Base-by-base conservation (phyloP, 2,113 vertebrate species). In the Toxotes chatareus region DNA sequence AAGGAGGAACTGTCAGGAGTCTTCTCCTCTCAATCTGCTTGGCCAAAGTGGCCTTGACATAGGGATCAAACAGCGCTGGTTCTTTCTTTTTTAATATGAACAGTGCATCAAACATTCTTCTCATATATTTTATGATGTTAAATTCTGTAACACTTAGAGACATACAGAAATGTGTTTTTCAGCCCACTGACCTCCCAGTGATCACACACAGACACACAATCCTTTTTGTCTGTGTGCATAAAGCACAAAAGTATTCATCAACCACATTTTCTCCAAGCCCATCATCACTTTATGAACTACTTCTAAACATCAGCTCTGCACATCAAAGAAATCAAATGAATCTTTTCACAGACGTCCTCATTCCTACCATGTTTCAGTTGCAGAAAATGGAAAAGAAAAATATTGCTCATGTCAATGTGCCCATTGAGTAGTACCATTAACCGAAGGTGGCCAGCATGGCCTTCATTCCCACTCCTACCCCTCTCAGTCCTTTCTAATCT, bases 231-330 rank as follows among this genome's bases (percentile, higher is more conserved):
- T 27, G 27, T 12, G 8, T 55, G 63, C 11, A 59, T 46, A 81
- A 68, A 42, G 14, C 31, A 68, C 55, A 75, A 64, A 69, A 6
- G 1, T 38, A 70, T 36, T 80, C 68, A 80, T 77, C 61, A 73
- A 80, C 64, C 9, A 60, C 27, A 40, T 73, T 68, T 64, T 56
- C 64, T 81, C 53, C 16, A 0, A 74, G 62, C 59, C 47, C 64
- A 73, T 49, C 64, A 62, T 66, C 79, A 63, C 76, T 84, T 77
- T 64, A 71, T 51, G 73, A 73, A 59, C 44, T 72, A 36, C 66
- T 69, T 76, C 69, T n/a, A 62, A 44, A 40, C 32, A 67, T 71
- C 55, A 40, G 66, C 53, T 77, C 38, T 55, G 70, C 38, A 81
- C 36, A 83, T 73, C 72, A 76, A 80, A 55, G 23, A 71, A 46